Percentiles rank a stretch among this genome's conserved stretches.
phyloP scores from a whole-genome alignment of 2,797 vertebrate genomes.

The Coilia nasus region DNA sequence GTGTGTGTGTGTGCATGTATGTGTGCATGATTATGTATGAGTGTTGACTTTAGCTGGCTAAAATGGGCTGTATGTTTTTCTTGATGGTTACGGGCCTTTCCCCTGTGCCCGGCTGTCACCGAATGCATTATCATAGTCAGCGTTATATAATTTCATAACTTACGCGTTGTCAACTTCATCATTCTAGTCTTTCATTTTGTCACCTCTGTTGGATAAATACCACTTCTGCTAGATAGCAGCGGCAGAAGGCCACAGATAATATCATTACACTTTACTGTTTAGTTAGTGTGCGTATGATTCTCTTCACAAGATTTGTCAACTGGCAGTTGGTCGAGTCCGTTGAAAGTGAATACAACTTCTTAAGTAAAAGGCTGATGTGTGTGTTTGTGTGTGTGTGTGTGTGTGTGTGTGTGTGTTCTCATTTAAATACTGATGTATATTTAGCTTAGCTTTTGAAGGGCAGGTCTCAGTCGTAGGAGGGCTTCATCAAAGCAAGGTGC shows the following conservation, averaged over 20 bases:
- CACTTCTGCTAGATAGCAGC: background rate
- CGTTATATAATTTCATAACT: background rate
- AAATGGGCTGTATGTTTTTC: too few relatives aligned
- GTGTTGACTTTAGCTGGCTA: background rate
- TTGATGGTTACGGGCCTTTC: too few relatives aligned
- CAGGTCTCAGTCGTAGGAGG: constrained; percentile 74
- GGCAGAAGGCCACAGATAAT: background rate
- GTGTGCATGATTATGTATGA: background rate
- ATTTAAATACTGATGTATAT: constrained; percentile 44
- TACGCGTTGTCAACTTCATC: background rate
- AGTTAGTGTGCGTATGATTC: constrained; percentile 34
- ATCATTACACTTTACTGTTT: background rate
- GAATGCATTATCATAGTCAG: background rate
- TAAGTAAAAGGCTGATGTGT: constrained; percentile 68
- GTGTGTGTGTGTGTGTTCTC: constrained; percentile 43
- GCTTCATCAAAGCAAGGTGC: constrained; percentile 76
- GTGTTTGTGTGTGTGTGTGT: constrained; percentile 55
- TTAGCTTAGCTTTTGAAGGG: constrained; percentile 46
- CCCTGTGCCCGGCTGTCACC: background rate
- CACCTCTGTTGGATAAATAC: background rate
- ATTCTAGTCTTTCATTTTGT: background rate
- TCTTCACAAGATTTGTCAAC: background rate
- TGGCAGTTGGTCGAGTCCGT: background rate
- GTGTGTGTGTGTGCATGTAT: constrained; percentile 11
- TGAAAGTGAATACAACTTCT: background rate